Percentiles rank a stretch among this genome's conserved stretches.
These are phyloP conservation scores for Romanogobio albipinnatus DNA, from an alignment of 2,113 vertebrate genomes.

Conservation along the genomic window DNA sequence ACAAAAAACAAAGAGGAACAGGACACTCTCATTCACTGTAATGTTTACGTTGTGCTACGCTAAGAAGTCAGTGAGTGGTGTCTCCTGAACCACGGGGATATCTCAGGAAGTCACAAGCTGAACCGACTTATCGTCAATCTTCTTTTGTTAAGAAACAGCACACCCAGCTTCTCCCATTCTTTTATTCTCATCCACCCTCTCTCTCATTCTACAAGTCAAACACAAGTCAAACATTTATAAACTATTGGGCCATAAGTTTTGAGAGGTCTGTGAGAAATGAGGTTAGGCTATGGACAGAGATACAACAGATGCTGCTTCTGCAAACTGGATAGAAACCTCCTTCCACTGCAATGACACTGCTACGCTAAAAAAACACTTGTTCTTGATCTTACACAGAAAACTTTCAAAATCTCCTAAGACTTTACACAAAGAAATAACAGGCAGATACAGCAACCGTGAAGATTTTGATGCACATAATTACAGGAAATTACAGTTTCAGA, in stretches of 20 bases:
- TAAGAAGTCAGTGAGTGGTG: conserved; percentile 47
- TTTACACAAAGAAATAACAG: neutral
- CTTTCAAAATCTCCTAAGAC: neutral
- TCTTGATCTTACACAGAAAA: neutral
- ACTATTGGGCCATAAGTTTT: conserved; percentile 29
- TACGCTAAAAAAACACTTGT: neutral
- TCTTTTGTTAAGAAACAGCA: conserved; percentile 46
- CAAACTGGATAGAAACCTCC: neutral
- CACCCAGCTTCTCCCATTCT: conserved; percentile 21
- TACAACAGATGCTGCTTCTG: conserved; percentile 11
- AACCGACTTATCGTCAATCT: conserved; percentile 36
- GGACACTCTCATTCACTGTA: conserved; percentile 20
- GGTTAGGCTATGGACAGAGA: conserved; percentile 16
- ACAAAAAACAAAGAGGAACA: neutral
- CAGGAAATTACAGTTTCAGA: neutral
- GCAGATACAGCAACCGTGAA: neutral
- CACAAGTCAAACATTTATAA: conserved; percentile 41
- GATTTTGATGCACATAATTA: neutral
- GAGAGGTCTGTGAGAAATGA: conserved; percentile 29
- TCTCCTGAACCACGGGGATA: conserved; percentile 2
- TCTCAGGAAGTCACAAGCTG: conserved; percentile 42
- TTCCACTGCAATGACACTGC: neutral
- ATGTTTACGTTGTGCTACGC: conserved; percentile 50
- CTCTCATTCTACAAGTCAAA: conserved; percentile 29
- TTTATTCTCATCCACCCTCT: conserved; percentile 13